These are phyloP conservation scores for Loris lydekkerianus DNA, from an alignment of 2,797 vertebrate species.

Conservation along the genomic window DNA sequence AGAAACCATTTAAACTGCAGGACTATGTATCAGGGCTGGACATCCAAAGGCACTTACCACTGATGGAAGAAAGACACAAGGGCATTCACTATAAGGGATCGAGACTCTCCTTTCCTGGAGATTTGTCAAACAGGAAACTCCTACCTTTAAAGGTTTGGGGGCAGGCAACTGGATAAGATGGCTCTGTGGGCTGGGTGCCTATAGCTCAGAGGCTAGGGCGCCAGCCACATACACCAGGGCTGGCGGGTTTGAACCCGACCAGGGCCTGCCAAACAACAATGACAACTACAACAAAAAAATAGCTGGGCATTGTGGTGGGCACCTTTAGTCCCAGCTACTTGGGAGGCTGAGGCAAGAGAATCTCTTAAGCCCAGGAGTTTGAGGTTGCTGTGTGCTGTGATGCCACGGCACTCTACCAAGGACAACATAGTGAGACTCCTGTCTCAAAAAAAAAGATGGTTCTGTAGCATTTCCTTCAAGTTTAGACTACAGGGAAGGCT, in stretches of 20 bases:
- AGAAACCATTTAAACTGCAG: constrained; percentile 24
- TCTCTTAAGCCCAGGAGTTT: too few species aligned
- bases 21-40: neutral
- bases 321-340: too few species aligned
- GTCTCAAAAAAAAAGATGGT: neutral
- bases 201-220: too few species aligned
- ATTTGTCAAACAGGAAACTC: neutral
- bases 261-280: too few species aligned
- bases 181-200: neutral
- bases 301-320: too few species aligned
- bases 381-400: too few species aligned
- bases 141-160: constrained; percentile 48
- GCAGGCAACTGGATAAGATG: neutral
- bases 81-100: neutral
- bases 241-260: too few species aligned
- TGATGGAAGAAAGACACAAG: neutral
- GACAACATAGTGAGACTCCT: too few species aligned
- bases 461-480: constrained; percentile 15
- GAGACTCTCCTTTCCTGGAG: constrained; percentile 11
- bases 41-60: neutral
- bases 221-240: too few species aligned
- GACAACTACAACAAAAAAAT: too few species aligned
- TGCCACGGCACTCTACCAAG: too few species aligned
- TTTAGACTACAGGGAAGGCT: neutral
- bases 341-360: too few species aligned